Conservation (phyloP, 2,113 vertebrate genomes). For the Ceyx cyanopectus region DNA sequence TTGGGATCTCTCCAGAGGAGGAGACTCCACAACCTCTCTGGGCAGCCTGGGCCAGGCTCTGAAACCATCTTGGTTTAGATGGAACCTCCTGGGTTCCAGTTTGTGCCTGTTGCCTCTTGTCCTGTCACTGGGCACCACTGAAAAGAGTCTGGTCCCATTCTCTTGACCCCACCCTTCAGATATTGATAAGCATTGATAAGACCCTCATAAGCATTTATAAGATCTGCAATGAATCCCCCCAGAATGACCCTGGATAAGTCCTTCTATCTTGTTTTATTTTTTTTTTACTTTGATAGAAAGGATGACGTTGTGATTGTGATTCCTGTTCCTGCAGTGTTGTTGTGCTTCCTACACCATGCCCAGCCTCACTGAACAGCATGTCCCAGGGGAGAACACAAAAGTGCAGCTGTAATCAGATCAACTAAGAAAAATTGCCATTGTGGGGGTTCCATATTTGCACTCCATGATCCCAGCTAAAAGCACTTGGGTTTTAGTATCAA, state of each 20-base stretch:
- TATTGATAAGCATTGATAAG: neutral
- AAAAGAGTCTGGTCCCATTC: neutral
- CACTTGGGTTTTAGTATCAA: neutral
- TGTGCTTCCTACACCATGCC: neutral
- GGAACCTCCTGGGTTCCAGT: too few species aligned
- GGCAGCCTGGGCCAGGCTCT: too few species aligned
- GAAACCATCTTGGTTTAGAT: too few species aligned
- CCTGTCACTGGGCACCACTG: too few species aligned
- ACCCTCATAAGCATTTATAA: neutral
- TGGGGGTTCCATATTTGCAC: neutral
- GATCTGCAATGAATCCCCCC: neutral
- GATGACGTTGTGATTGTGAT: neutral
- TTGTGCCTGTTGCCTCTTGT: too few species aligned
- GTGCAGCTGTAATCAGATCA: neutral
- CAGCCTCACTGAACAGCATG: neutral
- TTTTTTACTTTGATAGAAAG: neutral
- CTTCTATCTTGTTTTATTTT: neutral
- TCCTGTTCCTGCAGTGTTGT: fast-evolving
- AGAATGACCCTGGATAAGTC: neutral
- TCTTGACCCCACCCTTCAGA: neutral
- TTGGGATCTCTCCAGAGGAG: too few species aligned
- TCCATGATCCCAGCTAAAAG: neutral
- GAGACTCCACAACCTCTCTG: too few species aligned
- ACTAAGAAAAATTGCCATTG: neutral
- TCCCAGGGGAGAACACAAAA: neutral